phyloP scores from a whole-genome alignment of 2,113 vertebrate species.

The Coregonus clupeaformis region DNA sequence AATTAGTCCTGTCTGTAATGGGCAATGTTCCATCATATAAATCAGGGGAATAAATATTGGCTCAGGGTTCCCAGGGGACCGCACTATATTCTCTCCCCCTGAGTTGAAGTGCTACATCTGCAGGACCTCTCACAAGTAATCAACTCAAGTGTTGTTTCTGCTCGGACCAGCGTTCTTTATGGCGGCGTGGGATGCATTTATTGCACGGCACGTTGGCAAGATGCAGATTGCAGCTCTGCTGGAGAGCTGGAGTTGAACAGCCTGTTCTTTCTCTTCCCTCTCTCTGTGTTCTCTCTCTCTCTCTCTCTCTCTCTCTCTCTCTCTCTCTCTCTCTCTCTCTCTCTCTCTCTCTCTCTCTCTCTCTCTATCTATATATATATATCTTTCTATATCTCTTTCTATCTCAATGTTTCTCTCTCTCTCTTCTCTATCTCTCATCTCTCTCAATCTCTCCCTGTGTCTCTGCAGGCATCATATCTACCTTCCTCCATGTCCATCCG shows the following conservation, averaged over 20 bases:
- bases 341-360: too few species aligned
- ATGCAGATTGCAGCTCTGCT: slow-evolving; percentile 39
- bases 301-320: background rate
- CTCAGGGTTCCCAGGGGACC: slow-evolving; percentile 54
- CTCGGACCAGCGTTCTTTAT: slow-evolving; percentile 42
- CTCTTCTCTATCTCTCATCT: too few species aligned
- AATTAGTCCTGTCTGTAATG: slow-evolving; percentile 67
- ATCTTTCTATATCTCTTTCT: too few species aligned
- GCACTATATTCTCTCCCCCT: slow-evolving; percentile 42
- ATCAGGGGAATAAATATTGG: slow-evolving; percentile 74
- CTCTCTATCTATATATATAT: too few species aligned
- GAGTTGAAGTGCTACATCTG: slow-evolving; percentile 42
- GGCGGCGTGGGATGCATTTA: slow-evolving; percentile 26
- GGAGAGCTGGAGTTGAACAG: slow-evolving; percentile 17
- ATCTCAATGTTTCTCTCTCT: too few species aligned
- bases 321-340: too few species aligned
- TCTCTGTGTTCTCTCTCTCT: background rate
- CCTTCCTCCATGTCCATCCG: slow-evolving; percentile 95
- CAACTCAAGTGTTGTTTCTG: slow-evolving; percentile 52
- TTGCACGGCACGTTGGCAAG: slow-evolving; percentile 38
- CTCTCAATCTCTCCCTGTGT: slow-evolving; percentile 39
- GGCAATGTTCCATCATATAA: slow-evolving; percentile 65
- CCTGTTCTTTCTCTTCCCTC: slow-evolving; percentile 1
- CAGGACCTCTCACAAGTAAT: slow-evolving; percentile 66
- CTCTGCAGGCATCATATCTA: slow-evolving; percentile 89